These are phyloP conservation scores for Mycteria americana DNA, from an alignment of 2,797 vertebrate species.

Conservation along the genomic window DNA sequence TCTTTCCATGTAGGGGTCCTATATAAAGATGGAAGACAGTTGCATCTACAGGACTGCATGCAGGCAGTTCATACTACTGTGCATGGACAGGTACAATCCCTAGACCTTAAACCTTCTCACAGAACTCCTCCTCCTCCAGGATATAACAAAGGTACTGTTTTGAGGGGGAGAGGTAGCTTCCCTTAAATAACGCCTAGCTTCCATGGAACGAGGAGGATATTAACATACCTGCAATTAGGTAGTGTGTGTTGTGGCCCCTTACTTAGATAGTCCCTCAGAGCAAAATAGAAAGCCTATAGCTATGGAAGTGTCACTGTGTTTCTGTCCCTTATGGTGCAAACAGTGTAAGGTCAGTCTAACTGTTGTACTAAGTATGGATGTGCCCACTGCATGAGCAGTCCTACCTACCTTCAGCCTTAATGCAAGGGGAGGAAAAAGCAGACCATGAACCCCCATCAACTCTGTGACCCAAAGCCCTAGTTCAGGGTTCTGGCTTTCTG, in stretches of 20 bases:
- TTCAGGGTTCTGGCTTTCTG: background rate
- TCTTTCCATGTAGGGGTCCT: background rate
- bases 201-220: background rate
- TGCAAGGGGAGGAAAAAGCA: background rate
- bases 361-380: accelerated
- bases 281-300: background rate
- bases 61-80: background rate
- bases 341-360: background rate
- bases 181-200: background rate
- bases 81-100: background rate
- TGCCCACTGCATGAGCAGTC: background rate
- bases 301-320: background rate
- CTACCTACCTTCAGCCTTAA: background rate
- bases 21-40: background rate
- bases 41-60: background rate
- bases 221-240: background rate
- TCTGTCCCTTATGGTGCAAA: background rate
- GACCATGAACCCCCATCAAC: background rate
- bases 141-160: background rate
- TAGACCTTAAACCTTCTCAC: background rate
- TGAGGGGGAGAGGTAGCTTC: background rate
- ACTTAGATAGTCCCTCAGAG: background rate
- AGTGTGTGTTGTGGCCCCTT: background rate
- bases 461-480: background rate
- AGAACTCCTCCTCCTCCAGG: background rate